Evolutionary conservation across 1,140 invertebrate species (phyloP).

Genomic region (Galendromus occidentalis): DNA sequence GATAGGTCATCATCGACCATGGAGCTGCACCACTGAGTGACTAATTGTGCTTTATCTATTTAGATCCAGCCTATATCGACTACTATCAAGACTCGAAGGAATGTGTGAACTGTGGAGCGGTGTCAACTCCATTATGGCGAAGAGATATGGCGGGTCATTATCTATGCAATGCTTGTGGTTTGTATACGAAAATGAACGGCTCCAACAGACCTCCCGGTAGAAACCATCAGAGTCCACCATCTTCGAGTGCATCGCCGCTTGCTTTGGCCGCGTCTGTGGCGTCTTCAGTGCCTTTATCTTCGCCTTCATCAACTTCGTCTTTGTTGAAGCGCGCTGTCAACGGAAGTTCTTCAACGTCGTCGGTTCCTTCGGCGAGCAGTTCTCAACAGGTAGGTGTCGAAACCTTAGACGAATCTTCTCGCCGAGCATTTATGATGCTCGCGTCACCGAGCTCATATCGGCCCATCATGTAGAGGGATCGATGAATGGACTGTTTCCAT

Average conservation of each 20-base stretch:
- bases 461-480: too few relatives aligned
- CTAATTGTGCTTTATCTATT: not conserved
- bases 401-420: too few relatives aligned
- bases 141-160: conserved; percentile 32
- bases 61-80: conserved; percentile 4
- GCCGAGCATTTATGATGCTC: too few relatives aligned
- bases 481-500: too few relatives aligned
- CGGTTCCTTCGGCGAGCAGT: not conserved
- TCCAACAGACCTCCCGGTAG: conserved; percentile 21
- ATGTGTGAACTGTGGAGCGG: conserved; percentile 33
- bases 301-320: not conserved
- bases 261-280: not conserved
- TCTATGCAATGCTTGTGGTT: conserved; percentile 26
- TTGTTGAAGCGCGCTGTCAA: not conserved
- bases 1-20: too few relatives aligned
- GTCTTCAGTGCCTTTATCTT: not conserved
- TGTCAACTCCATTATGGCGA: conserved; percentile 32
- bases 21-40: not conserved
- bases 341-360: not conserved
- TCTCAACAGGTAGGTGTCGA: not conserved
- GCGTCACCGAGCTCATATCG: too few relatives aligned
- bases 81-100: conserved; percentile 19
- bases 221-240: not conserved
- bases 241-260: not conserved
- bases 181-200: conserved; percentile 10